Evolutionary conservation across 2,888 invertebrate genomes (phyloP).

Genomic region (Folsomia candida): DNA sequence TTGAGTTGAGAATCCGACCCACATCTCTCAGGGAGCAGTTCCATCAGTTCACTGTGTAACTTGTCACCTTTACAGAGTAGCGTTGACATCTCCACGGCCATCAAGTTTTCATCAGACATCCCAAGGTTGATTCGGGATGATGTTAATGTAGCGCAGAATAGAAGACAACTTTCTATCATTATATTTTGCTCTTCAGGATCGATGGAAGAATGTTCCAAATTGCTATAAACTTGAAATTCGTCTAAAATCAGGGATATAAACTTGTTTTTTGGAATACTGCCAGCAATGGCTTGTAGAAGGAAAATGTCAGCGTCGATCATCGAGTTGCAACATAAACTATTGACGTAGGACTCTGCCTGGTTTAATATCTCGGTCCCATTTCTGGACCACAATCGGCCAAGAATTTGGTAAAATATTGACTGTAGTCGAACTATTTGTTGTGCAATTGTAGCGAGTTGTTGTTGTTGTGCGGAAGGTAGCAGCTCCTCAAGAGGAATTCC

Average conservation of each 20-base stretch:
- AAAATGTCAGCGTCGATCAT: constrained; percentile 97
- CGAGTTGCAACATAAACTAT: constrained; percentile 96
- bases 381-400: constrained; percentile 90
- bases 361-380: constrained; percentile 96
- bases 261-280: neutral
- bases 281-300: constrained; percentile 71
- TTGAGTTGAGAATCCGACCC: constrained; percentile 68
- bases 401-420: constrained; percentile 89
- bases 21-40: constrained; percentile 91
- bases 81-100: constrained; percentile 86
- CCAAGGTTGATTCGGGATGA: constrained; percentile 83
- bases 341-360: constrained; percentile 97
- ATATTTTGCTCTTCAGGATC: constrained; percentile 78
- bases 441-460: constrained; percentile 58
- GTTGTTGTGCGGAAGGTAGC: constrained; percentile 70
- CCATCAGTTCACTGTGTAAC: constrained; percentile 91
- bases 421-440: constrained; percentile 30
- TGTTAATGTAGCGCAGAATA: constrained; percentile 83
- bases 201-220: constrained; percentile 47
- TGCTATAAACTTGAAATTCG: constrained; percentile 31
- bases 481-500: constrained; percentile 69
- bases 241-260: constrained; percentile 29
- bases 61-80: constrained; percentile 88
- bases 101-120: constrained; percentile 63
- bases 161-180: constrained; percentile 88